These are phyloP conservation scores for Lepisosteus oculatus DNA, from an alignment of 2,113 vertebrate genomes.

Conservation along the genomic window DNA sequence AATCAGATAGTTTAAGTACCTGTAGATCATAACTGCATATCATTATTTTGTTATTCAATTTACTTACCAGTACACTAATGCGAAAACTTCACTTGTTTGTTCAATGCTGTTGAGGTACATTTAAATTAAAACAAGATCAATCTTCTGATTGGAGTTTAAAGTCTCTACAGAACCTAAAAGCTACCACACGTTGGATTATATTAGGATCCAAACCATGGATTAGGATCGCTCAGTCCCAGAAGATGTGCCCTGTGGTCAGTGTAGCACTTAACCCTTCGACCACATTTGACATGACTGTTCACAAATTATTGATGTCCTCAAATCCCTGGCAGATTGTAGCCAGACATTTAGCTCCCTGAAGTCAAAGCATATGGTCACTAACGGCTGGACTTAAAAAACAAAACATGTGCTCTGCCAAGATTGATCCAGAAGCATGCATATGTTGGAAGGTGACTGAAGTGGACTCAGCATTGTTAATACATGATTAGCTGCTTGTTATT, in stretches of 20 bases:
- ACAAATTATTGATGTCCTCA: constrained; percentile 82
- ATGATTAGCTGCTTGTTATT: constrained; percentile 72
- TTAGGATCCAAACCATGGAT: constrained; percentile 44
- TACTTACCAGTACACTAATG: too few species aligned
- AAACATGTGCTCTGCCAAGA: constrained; percentile 42
- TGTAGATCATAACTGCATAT: too few species aligned
- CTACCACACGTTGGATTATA: constrained; percentile 52
- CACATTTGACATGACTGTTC: constrained; percentile 73
- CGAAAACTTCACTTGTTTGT: too few species aligned
- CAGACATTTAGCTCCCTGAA: constrained; percentile 61
- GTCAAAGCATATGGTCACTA: constrained; percentile 78
- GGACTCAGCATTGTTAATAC: constrained; percentile 63
- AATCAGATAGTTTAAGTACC: too few species aligned
- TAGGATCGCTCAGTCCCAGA: constrained; percentile 62
- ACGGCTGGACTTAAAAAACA: constrained; percentile 61
- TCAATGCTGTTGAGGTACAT: too few species aligned
- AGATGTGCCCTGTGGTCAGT: constrained; percentile 64
- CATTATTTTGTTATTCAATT: too few species aligned
- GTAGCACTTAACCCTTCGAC: constrained; percentile 83
- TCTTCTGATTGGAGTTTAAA: constrained; percentile 54
- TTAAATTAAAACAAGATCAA: too few species aligned
- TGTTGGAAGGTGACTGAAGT: constrained; percentile 64
- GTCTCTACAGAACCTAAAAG: constrained; percentile 60
- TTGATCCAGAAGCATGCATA: constrained; percentile 56
- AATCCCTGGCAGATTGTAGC: constrained; percentile 78